Percentiles rank a stretch among this genome's conserved stretches.
Evolutionary conservation across 1,140 invertebrate species (phyloP).

Genomic region (Campoletis sonorensis): DNA sequence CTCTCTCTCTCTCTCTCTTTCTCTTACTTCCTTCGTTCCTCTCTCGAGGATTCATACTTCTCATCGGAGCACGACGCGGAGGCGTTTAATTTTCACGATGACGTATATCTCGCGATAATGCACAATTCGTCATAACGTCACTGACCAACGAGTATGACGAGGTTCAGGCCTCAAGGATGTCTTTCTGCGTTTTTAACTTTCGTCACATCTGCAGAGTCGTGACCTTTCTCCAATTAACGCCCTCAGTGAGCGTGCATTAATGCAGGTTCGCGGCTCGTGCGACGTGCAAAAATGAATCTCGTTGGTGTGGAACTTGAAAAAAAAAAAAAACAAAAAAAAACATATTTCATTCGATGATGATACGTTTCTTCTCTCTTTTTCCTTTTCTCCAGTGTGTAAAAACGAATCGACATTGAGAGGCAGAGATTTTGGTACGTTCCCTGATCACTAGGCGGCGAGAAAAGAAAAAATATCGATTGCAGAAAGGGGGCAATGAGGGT

Average conservation of each 20-base stretch:
- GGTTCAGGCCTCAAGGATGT: conserved; percentile 6
- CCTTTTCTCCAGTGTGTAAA: neutral
- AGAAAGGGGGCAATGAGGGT: too few species aligned
- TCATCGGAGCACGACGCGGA: neutral
- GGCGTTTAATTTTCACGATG: conserved; percentile 20
- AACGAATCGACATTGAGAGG: neutral
- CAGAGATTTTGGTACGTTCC: neutral
- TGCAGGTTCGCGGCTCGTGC: conserved; percentile 20
- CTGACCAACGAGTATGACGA: conserved; percentile 22
- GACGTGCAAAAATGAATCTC: neutral
- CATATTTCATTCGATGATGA: conserved; percentile 17
- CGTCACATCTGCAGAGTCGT: conserved; percentile 18
- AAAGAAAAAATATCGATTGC: too few species aligned
- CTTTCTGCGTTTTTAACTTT: neutral
- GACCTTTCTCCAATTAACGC: conserved; percentile 33
- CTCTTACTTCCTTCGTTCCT: neutral
- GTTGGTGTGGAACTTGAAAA: neutral
- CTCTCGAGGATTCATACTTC: neutral
- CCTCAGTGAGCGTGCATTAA: conserved; percentile 29
- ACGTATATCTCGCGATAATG: conserved; percentile 18
- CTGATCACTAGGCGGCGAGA: too few species aligned
- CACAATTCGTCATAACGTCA: conserved; percentile 31
- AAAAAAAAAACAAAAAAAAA: too few species aligned
- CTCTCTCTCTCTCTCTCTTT: neutral
- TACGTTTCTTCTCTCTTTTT: neutral